phyloP scores from a whole-genome alignment of 2,797 vertebrate species.

The Hippoglossus hippoglossus region DNA sequence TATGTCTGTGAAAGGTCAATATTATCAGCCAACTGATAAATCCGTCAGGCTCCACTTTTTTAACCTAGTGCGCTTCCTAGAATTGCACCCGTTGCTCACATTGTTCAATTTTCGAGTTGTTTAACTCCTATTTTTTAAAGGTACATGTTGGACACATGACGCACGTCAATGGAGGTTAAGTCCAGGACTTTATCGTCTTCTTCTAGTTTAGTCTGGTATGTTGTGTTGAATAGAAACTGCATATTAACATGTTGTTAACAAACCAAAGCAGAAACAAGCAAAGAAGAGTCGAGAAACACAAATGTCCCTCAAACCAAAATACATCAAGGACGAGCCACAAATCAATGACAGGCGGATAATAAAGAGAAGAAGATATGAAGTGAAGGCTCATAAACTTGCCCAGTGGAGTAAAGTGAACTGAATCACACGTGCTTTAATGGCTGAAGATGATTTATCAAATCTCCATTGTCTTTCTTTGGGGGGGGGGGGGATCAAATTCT shows the following conservation, averaged over 20 bases:
- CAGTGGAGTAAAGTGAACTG: constrained; percentile 10
- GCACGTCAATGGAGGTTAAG: too few relatives aligned
- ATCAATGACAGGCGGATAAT: constrained; percentile 15
- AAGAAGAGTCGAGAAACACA: background rate
- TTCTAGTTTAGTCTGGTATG: background rate
- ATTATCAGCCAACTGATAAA: too few relatives aligned
- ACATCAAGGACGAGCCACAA: constrained; percentile 23
- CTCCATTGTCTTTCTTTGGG: background rate
- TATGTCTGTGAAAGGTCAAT: too few relatives aligned
- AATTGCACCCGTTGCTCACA: background rate
- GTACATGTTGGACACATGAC: too few relatives aligned
- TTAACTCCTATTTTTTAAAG: background rate
- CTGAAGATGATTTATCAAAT: constrained; percentile 22
- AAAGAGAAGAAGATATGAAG: constrained; percentile 16
- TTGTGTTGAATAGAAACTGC: background rate
- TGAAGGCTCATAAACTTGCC: constrained; percentile 31
- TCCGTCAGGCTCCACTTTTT: too few relatives aligned
- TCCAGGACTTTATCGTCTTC: background rate
- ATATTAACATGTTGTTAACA: background rate
- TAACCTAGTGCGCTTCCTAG: too few relatives aligned
- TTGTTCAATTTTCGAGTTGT: background rate
- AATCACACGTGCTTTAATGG: constrained; percentile 36
- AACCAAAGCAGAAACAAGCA: constrained; percentile 4
- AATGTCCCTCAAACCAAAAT: constrained; percentile 5
- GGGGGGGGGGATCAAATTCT: background rate